These are phyloP conservation scores for Phodopus roborovskii DNA, from an alignment of 2,113 vertebrate species.

Conservation along the genomic window DNA sequence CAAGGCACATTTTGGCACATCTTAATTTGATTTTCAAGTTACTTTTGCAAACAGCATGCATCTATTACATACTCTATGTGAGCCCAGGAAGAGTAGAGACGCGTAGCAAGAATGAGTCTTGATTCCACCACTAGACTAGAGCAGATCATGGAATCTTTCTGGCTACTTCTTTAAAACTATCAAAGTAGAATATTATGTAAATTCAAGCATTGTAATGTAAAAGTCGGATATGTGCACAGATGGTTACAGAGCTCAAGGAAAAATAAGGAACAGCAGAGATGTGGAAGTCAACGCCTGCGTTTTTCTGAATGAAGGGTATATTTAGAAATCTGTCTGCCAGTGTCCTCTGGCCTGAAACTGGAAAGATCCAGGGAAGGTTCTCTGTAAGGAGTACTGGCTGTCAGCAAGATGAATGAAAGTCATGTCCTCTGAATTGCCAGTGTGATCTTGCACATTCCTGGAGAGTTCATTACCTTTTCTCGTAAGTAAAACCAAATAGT, in stretches of 20 bases:
- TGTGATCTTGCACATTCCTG: neutral
- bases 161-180: neutral
- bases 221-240: neutral
- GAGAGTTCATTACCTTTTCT: constrained; percentile 13
- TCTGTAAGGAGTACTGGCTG: neutral
- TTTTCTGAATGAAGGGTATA: neutral
- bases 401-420: constrained; percentile 24
- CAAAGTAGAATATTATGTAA: neutral
- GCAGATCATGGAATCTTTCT: neutral
- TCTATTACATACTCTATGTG: no score
- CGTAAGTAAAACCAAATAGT: neutral
- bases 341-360: neutral
- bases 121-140: neutral
- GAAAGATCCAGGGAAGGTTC: neutral
- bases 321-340: neutral
- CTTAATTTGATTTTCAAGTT: neutral
- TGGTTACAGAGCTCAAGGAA: neutral
- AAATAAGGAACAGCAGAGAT: neutral
- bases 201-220: neutral
- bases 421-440: neutral
- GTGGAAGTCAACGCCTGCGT: neutral
- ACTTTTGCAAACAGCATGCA: neutral
- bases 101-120: neutral
- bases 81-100: neutral
- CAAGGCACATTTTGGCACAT: neutral